Conservation (phyloP, 2,113 vertebrate species). For the Apistogramma diplotaenia region DNA sequence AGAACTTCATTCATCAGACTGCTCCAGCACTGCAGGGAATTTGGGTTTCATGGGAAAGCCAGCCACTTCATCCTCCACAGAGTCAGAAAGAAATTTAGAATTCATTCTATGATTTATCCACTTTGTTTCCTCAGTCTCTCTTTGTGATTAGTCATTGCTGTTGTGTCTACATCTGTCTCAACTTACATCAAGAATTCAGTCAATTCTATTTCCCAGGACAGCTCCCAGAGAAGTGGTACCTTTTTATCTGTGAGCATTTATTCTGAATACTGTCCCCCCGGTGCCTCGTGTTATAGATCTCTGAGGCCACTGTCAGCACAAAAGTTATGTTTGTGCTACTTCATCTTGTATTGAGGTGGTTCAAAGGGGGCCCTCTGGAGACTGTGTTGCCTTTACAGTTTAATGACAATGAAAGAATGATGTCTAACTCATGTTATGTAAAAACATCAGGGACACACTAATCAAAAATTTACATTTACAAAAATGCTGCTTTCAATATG, state of each 20-base stretch:
- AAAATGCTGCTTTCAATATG: neutral
- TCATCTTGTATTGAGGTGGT: neutral
- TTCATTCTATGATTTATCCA: neutral
- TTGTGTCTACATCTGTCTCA: neutral
- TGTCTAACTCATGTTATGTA: neutral
- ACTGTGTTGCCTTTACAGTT: neutral
- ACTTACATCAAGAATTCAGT: neutral
- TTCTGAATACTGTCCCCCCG: neutral
- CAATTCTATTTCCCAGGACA: neutral
- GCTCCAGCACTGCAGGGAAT: neutral
- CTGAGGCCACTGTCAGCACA: neutral
- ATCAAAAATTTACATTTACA: neutral
- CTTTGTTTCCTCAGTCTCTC: neutral
- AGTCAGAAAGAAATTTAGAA: neutral
- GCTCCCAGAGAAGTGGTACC: neutral
- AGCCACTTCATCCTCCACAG: neutral
- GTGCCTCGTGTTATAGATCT: neutral
- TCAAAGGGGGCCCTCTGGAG: neutral
- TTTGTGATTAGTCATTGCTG: neutral
- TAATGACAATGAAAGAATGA: neutral
- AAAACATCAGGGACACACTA: neutral
- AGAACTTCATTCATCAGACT: neutral
- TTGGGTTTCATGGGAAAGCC: conserved; percentile 7
- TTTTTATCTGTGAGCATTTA: neutral
- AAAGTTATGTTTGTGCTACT: neutral